Evolutionary conservation across 1,140 invertebrate species (phyloP).

Genomic region (Pollicipes pollicipes): DNA sequence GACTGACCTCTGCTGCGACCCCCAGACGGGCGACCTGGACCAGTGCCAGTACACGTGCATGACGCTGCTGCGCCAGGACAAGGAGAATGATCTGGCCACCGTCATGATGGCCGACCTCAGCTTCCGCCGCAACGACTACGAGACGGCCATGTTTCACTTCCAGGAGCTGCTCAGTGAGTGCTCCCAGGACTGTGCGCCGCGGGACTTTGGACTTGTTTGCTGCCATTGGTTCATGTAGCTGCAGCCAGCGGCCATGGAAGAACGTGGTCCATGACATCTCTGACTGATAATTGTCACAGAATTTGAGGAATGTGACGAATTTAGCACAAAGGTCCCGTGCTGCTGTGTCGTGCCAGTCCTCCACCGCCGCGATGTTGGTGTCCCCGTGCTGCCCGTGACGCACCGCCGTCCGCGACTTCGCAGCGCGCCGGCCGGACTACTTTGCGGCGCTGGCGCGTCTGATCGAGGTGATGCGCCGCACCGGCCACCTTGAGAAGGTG

Average conservation of each 20-base stretch:
- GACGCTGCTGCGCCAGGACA: conserved; percentile 59
- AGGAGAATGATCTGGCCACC: conserved; percentile 74
- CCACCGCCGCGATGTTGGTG: no score
- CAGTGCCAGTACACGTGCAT: conserved; percentile 71
- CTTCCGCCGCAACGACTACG: conserved; percentile 82
- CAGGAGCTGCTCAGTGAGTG: conserved; percentile 54
- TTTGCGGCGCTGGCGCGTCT: conserved; percentile 33
- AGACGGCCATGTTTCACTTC: conserved; percentile 78
- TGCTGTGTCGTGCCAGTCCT: no score
- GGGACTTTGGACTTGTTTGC: not conserved
- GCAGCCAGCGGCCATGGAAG: no score
- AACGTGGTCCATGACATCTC: no score
- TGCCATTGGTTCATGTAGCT: not conserved
- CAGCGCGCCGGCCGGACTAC: conserved; percentile 19
- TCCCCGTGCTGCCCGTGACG: no score
- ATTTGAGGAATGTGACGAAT: no score
- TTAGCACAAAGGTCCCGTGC: no score
- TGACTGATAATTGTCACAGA: no score
- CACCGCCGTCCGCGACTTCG: no score
- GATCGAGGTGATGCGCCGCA: conserved; percentile 67
- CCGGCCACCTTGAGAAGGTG: conserved; percentile 56
- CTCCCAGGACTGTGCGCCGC: not conserved
- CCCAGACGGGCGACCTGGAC: conserved; percentile 38
- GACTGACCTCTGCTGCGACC: conserved; percentile 34
- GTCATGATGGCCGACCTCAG: conserved; percentile 92